These are phyloP conservation scores for Lacanobia wlatinum DNA, from an alignment of 2,888 invertebrate genomes.

Conservation along the genomic window DNA sequence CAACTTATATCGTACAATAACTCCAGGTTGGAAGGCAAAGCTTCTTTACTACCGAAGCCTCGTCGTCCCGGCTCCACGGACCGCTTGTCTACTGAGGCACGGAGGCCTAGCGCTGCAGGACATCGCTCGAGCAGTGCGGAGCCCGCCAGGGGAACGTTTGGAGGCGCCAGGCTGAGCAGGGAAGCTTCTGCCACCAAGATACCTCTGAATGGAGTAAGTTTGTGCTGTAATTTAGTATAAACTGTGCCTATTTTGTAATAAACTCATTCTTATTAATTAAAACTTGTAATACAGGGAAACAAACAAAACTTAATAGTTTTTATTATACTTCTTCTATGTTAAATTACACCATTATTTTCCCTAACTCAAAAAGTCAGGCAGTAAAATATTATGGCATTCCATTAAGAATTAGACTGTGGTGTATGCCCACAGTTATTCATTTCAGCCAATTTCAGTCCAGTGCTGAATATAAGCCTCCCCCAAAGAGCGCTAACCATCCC, in stretches of 20 bases:
- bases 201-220: constrained; percentile 77
- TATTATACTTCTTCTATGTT: too few species aligned
- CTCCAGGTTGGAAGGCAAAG: constrained; percentile 79
- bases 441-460: too few species aligned
- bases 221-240: not conserved
- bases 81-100: constrained; percentile 80
- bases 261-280: too few species aligned
- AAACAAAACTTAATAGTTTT: too few species aligned
- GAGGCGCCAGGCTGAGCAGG: constrained; percentile 76
- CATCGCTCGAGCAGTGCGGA: constrained; percentile 85
- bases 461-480: too few species aligned
- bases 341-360: too few species aligned
- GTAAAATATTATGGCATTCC: too few species aligned
- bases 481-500: too few species aligned
- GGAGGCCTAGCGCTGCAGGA: constrained; percentile 78
- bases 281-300: too few species aligned
- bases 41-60: constrained; percentile 83
- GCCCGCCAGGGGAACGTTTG: constrained; percentile 78
- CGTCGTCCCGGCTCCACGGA: constrained; percentile 83
- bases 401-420: too few species aligned
- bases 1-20: not conserved
- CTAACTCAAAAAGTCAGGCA: too few species aligned
- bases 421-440: too few species aligned
- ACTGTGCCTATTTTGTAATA: not conserved
- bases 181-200: constrained; percentile 84